Evolutionary conservation across 2,797 vertebrate genomes (phyloP).

Genomic region (Aratinga solstitialis): DNA sequence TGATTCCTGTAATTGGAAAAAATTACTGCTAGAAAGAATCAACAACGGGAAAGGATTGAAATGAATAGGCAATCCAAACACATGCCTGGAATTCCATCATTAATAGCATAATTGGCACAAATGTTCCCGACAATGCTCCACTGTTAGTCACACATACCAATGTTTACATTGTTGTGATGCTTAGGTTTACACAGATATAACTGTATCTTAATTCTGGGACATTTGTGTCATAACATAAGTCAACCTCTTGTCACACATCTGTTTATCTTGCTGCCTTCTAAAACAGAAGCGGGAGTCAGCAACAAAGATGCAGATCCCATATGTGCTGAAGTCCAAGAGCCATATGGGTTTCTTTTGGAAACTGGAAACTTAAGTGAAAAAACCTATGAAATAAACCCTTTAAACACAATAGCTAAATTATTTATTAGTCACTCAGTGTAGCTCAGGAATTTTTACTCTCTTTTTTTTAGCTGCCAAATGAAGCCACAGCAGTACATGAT

Average conservation of each 20-base stretch:
- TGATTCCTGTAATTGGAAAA: constrained; percentile 62
- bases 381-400: background rate
- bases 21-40: constrained; percentile 65
- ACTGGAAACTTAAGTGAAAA: background rate
- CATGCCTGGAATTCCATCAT: constrained; percentile 61
- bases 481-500: background rate
- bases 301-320: background rate
- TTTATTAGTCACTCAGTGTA: background rate
- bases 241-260: background rate
- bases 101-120: constrained; percentile 50
- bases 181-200: constrained; percentile 5
- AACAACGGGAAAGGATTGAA: constrained; percentile 66
- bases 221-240: background rate
- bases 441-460: background rate
- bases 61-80: constrained; percentile 64
- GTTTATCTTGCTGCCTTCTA: constrained; percentile 1
- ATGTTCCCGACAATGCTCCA: background rate
- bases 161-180: constrained; percentile 5
- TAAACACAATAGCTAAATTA: constrained; percentile 9
- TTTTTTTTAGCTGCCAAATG: background rate
- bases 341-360: background rate
- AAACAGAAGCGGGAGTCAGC: background rate
- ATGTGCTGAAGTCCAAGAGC: background rate
- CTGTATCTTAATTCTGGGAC: background rate
- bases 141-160: constrained; percentile 3